Evolutionary conservation across 2,797 vertebrate species (phyloP), one percentile per base, ranked within the genome.

Genomic region (Gymnothorax reevesii): DNA sequence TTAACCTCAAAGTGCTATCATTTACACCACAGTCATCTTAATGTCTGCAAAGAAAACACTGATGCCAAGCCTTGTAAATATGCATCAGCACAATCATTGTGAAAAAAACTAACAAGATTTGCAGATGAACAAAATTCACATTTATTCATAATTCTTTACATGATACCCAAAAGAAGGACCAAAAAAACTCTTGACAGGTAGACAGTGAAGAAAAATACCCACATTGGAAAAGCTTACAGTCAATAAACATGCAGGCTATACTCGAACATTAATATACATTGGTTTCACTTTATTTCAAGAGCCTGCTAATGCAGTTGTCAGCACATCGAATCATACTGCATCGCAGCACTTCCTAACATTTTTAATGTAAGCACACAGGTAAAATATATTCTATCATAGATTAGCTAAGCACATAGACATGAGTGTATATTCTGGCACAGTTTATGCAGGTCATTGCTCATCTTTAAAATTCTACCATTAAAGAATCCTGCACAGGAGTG

Each of bases 51-150:
- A 52, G 17, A 55, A 55, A 80, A n/a, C 77, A 2, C 8, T n/a
- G 75, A 52, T 3, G 20, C n/a, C 13, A 54, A 17, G 42, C 49
- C 9, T 10, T 80, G 77, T 54, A 80, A 80, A 55, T 55, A 80
- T 55, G 22, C 10, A 7, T 52, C 73, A 52, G 15, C 73, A 49
- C 33, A 55, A 80, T 52, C 52, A 33, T 9, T 80, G 49, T 54
- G 6, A 20, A 54, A 55, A 1, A 55, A 17, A 55, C 15, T 22
- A n/a, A 20, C 7, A 52, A 80, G 52, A 80, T 8, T 80, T 80
- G 22, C 22, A 55, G 22, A 80, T 54, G 49, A 80, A 54, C 77
- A 80, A 80, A 77, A 80, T 59, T 59, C 55, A 59, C 52, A 83
- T 60, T 83, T 83, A 57, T 83, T 83, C 27, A 59, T 33, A 7